These are phyloP conservation scores for Agriopis marginaria DNA, from an alignment of 2,888 invertebrate genomes.

Conservation along the genomic window DNA sequence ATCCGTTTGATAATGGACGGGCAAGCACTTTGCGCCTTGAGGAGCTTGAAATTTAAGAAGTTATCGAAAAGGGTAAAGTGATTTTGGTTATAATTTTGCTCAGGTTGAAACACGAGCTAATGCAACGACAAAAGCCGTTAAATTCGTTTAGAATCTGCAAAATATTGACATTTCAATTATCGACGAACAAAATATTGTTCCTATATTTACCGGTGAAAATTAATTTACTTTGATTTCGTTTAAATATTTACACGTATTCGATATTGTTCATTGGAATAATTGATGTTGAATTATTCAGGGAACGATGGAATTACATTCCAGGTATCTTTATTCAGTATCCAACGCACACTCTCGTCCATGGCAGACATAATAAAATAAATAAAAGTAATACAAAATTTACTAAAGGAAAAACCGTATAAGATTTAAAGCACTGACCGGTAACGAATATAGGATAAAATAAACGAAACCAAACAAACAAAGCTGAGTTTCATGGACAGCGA, in stretches of 20 bases:
- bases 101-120: background rate
- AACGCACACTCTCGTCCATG: background rate
- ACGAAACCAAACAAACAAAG: conserved; percentile 9
- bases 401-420: background rate
- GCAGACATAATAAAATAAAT: too few relatives aligned
- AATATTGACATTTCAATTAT: conserved; percentile 5
- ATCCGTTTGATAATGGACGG: conserved; percentile 18
- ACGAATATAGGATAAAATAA: conserved; percentile 10
- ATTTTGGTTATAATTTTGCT: background rate
- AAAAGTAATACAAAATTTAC: too few relatives aligned
- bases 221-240: conserved; percentile 12
- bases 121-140: background rate
- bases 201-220: conserved; percentile 2
- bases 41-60: background rate
- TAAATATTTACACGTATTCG: conserved; percentile 7
- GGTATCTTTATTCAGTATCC: background rate
- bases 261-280: conserved; percentile 3
- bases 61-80: background rate
- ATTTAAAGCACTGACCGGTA: conserved; percentile 4
- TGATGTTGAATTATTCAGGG: background rate
- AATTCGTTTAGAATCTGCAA: background rate
- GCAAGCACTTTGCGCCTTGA: conserved; percentile 7
- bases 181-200: background rate
- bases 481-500: conserved; percentile 11
- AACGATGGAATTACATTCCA: background rate